Evolutionary conservation across 2,797 vertebrate species (phyloP).

Genomic region (Mastacembelus armatus): DNA sequence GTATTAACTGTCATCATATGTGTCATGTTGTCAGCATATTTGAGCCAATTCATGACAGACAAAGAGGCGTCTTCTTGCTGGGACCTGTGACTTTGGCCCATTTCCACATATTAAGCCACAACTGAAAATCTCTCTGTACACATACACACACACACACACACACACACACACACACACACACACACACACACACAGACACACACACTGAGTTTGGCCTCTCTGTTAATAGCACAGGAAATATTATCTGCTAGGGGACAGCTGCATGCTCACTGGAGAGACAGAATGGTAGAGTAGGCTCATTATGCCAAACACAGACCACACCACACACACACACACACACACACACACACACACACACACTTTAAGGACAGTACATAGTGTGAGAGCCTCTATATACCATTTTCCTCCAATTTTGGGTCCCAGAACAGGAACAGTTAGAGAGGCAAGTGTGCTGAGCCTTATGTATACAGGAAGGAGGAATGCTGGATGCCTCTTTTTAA

Average conservation of each 20-base stretch:
- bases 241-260: constrained; percentile 83
- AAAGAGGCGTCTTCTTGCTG: constrained; percentile 74
- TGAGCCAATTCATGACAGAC: constrained; percentile 65
- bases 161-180: constrained; percentile 36
- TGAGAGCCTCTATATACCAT: constrained; percentile 45
- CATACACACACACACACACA: constrained; percentile 34
- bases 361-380: constrained; percentile 42
- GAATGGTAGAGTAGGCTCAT: constrained; percentile 76
- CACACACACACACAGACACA: constrained; percentile 48
- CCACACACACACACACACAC: constrained; percentile 43
- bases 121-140: constrained; percentile 59
- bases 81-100: constrained; percentile 74
- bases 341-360: constrained; percentile 38
- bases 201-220: constrained; percentile 59
- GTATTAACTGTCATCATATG: constrained; percentile 62
- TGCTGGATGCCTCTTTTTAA: constrained; percentile 52
- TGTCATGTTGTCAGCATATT: constrained; percentile 66
- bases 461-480: constrained; percentile 47
- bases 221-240: constrained; percentile 79
- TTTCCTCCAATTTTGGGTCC: constrained; percentile 30
- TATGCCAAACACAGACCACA: constrained; percentile 75
- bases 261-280: constrained; percentile 77
- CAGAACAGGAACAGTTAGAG: constrained; percentile 28
- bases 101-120: constrained; percentile 76
- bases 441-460: constrained; percentile 10